These are phyloP conservation scores for Drosophila malerkotliana DNA, from an alignment of 1,140 invertebrate genomes.

Conservation along the genomic window DNA sequence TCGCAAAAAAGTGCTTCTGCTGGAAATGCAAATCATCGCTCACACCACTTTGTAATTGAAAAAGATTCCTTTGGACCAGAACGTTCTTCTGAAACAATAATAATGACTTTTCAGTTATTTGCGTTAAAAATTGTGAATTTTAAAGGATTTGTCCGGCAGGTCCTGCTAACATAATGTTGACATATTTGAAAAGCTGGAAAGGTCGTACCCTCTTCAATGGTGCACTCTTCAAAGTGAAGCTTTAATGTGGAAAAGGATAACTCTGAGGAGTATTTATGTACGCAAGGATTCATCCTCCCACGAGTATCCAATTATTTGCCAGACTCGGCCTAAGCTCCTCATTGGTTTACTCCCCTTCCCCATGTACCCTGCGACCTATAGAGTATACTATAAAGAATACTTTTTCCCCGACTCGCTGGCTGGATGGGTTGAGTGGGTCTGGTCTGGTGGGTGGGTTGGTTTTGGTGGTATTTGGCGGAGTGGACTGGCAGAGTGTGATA, in stretches of 20 bases:
- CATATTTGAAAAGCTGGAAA: neutral
- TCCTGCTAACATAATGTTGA: neutral
- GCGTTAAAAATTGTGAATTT: neutral
- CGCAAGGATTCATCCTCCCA: slow-evolving; percentile 33
- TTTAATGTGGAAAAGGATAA: slow-evolving; percentile 44
- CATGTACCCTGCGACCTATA: slow-evolving; percentile 1
- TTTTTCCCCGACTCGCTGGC: slow-evolving; percentile 13
- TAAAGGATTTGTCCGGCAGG: too few relatives aligned
- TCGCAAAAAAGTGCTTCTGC: neutral
- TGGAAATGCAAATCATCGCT: slow-evolving; percentile 4
- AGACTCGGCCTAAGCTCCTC: slow-evolving; percentile 46
- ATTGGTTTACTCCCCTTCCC: slow-evolving; percentile 40
- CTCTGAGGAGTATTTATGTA: slow-evolving; percentile 37
- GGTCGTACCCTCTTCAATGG: slow-evolving; percentile 2
- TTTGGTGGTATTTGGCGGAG: slow-evolving; percentile 3
- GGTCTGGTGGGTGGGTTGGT: slow-evolving; percentile 7
- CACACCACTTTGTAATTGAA: neutral
- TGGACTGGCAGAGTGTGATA: slow-evolving; percentile 64
- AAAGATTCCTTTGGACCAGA: neutral
- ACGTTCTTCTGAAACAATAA: neutral
- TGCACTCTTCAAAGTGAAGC: slow-evolving; percentile 28
- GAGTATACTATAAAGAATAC: slow-evolving; percentile 30
- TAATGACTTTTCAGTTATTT: neutral
- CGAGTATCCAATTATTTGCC: slow-evolving; percentile 45
- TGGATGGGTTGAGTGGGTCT: slow-evolving; percentile 8